Base-by-base conservation (phyloP, 2,797 vertebrate genomes). In the Erpetoichthys calabaricus region DNA sequence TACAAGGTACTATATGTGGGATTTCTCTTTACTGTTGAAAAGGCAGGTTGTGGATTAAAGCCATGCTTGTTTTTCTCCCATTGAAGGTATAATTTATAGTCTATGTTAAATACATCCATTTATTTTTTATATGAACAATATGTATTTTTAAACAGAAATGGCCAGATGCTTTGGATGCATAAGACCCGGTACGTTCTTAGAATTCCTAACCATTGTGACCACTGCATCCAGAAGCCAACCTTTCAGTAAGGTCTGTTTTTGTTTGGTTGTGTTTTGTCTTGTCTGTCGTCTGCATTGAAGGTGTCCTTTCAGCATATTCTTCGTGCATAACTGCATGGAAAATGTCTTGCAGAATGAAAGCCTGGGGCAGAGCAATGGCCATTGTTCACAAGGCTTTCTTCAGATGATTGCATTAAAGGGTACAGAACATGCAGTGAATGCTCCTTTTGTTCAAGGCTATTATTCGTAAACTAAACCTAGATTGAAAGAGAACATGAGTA, bases 381-480 rank as follows among this genome's bases (percentile, higher is more conserved):
- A 62, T 63, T 65, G 66, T 87, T 82, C 81, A 77, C 60, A 73
- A 76, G 79, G 77, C 77, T 77, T 76, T 84, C 62, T 76, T 75
- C 69, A 69, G 73, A 81, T 88, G 86, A 89, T 81, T 79, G 73
- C 67, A 65, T 74, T 64, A 65, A 62, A 59, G 53, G 62, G 60
- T 59, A 46, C 68, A 63, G 63, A 68, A 68, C 65, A 66, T 1
- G 8, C 73, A 66, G 70, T 88, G 79, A 89, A 88, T 85, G 75
- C 75, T 62, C 62, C 74, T 79, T 86, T 87, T 86, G 84, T 86
- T 79, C 73, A 71, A 54, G 54, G 64, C 66, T 75, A 74, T 77
- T 81, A 81, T 79, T 84, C 79, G 84, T 84, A 74, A 81, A 76
- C 70, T 73, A 58, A 68, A 76, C 69, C 68, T 75, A 76, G 79